Percentiles rank a stretch among this genome's conserved stretches.
Conservation (phyloP, 2,888 invertebrate genomes). For the Clivina fossor region DNA sequence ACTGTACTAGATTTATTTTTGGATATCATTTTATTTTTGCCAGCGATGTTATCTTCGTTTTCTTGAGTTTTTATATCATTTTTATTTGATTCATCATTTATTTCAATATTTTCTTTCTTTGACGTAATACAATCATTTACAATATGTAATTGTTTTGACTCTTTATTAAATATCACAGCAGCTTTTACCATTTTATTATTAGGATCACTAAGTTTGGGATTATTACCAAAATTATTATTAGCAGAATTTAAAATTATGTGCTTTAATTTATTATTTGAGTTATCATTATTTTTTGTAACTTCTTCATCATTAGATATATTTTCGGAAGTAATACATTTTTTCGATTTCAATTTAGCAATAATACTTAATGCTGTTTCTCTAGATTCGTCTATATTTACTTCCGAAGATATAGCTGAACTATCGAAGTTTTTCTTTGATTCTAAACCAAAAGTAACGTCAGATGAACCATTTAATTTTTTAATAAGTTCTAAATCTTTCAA, state of each 20-base stretch:
- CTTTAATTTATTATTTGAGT: slow-evolving; percentile 1
- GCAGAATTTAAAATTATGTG: slow-evolving; percentile 24
- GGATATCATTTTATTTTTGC: neutral
- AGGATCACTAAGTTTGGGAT: neutral
- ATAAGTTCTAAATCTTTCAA: slow-evolving; percentile 65
- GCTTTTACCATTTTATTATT: too few relatives aligned
- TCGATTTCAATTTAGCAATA: slow-evolving; percentile 42
- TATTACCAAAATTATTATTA: neutral
- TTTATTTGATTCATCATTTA: neutral
- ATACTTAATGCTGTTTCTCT: slow-evolving; percentile 37
- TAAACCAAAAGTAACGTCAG: slow-evolving; percentile 23
- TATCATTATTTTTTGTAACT: neutral
- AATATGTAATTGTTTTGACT: neutral
- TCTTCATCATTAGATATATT: neutral
- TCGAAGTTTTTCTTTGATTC: slow-evolving; percentile 36
- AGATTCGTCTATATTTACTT: slow-evolving; percentile 37
- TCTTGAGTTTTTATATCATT: neutral
- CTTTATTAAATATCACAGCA: neutral
- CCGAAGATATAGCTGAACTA: slow-evolving; percentile 15
- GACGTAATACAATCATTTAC: neutral
- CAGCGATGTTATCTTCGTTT: neutral
- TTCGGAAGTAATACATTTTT: slow-evolving; percentile 18
- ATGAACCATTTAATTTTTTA: slow-evolving; percentile 55
- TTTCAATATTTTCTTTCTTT: neutral
- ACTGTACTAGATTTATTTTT: neutral